Base-by-base conservation (phyloP, 92 coral and sea anemone genomes). In the Porites divaricata region DNA sequence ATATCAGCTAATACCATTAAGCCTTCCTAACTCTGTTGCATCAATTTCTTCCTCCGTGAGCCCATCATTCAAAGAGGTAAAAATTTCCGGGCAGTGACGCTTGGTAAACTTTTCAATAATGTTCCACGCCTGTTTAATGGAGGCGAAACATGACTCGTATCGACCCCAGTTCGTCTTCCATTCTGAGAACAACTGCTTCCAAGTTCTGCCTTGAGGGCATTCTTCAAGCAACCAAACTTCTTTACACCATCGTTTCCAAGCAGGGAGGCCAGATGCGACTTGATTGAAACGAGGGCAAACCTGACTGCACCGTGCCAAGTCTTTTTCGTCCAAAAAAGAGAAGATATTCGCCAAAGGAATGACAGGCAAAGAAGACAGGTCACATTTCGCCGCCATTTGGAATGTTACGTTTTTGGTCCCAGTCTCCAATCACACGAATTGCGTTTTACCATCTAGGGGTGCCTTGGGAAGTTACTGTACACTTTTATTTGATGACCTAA, bases 171-270 rank as follows among this genome's bases (percentile, higher is more conserved):
- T 78, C 52, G 67, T 54, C 73, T 85, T 70, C 82, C 88, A 76
- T 35, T 87, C 87, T 15, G 83, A 58, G 75, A 84, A 96, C 59
- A 90, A 49, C 79, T 83, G 79, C 68, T 93, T 93, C 99, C 99
- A 96, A 1, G 93, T 83, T n/a, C 76, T 85, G 74, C 87, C 92
- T 4, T 86, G 81, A 0, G 89, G 85, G 20, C 96, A 80, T 65
- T 90, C 90, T 6, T 63, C 81, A 9, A 89, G 85, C 58, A 88
- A 62, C 99, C 99, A 96, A 52, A 95, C 95, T 6, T 87, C 89
- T 61, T 72, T 74, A 76, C 99, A 96, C 97, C 96, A 95, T 15
- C 78, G 66, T 85, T 95, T 96, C 99, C 99, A 96, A 20, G 92
- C 82, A 41, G 85, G 80, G 13, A 85, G 86, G 14, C 89, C 72